phyloP scores from a whole-genome alignment of 2,888 invertebrate species.

The Lasioglossum marginatum region DNA sequence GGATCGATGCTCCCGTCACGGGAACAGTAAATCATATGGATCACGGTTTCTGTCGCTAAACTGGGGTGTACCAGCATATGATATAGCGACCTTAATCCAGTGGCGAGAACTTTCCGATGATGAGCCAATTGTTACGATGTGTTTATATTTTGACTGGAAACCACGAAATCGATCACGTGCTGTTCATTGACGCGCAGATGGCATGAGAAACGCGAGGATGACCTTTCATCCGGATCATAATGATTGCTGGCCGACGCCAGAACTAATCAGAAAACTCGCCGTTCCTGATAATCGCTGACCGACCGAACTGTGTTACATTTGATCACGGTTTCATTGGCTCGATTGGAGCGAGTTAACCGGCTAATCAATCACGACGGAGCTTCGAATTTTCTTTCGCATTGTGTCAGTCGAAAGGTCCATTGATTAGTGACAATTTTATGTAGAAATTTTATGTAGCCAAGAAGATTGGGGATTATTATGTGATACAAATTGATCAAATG shows the following conservation, averaged over 20 bases:
- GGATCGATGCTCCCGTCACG: conserved; percentile 7
- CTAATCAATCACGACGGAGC: not conserved
- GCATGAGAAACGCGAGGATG: conserved; percentile 4
- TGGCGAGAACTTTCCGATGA: not conserved
- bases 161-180: not conserved
- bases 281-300: not conserved
- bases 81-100: not conserved
- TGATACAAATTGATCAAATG: too few species aligned
- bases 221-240: conserved; percentile 18
- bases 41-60: not conserved
- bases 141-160: not conserved
- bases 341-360: not conserved
- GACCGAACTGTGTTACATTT: not conserved
- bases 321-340: not conserved
- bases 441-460: not conserved
- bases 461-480: not conserved
- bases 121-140: not conserved
- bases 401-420: not conserved
- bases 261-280: not conserved
- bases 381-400: not conserved
- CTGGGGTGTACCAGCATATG: not conserved
- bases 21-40: not conserved
- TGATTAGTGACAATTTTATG: not conserved
- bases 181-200: not conserved
- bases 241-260: not conserved